phyloP scores from a whole-genome alignment of 1,140 invertebrate genomes.

The Drosophila busckii region DNA sequence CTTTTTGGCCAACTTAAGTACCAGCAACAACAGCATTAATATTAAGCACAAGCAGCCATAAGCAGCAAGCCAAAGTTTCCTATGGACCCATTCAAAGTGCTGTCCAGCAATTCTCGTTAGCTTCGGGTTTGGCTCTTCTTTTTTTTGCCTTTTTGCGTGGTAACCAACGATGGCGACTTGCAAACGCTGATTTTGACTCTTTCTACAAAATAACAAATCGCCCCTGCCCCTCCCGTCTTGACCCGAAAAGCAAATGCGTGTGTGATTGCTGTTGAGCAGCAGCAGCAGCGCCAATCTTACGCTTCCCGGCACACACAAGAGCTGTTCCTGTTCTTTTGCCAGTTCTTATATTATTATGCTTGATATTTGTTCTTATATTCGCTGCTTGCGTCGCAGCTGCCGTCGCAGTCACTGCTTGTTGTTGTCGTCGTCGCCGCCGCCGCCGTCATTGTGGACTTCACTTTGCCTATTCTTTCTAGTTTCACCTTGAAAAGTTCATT shows the following conservation, averaged over 20 bases:
- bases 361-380: conserved; percentile 9
- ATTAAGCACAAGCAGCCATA: conserved; percentile 24
- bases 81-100: conserved; percentile 57
- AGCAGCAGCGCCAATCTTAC: conserved; percentile 60
- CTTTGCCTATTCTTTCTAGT: conserved; percentile 74
- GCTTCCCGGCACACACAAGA: conserved; percentile 51
- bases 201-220: conserved; percentile 33
- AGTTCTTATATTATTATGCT: conserved; percentile 27
- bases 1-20: conserved; percentile 43
- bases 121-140: background rate
- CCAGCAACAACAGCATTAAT: conserved; percentile 26
- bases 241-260: conserved; percentile 45
- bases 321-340: conserved; percentile 65
- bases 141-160: conserved; percentile 40
- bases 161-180: conserved; percentile 43
- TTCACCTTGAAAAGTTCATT: conserved; percentile 79
- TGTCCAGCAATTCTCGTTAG: conserved; percentile 50
- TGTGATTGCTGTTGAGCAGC: conserved; percentile 25
- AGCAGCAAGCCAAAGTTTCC: conserved; percentile 28
- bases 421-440: background rate
- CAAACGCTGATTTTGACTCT: conserved; percentile 61
- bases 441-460: conserved; percentile 38
- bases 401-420: no score
- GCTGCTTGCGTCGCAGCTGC: conserved; percentile 16
- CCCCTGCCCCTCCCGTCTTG: conserved; percentile 16